Percentiles rank a stretch among this genome's conserved stretches.
Conservation (phyloP, 2,113 vertebrate genomes). For the Pollachius pollachius region DNA sequence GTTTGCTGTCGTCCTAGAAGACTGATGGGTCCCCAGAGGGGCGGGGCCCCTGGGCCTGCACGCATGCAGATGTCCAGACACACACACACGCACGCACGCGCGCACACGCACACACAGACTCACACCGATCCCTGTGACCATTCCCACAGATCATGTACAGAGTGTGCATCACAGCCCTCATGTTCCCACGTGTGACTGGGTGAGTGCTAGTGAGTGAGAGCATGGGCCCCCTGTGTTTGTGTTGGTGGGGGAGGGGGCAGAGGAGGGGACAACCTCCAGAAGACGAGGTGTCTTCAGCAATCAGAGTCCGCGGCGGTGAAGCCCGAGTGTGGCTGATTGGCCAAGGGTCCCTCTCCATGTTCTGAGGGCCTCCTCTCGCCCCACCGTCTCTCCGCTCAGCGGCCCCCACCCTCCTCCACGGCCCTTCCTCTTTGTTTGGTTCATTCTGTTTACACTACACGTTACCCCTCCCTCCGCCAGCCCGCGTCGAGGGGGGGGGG, state of each 20-base stretch:
- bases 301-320: slow-evolving; percentile 44
- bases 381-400: slow-evolving; percentile 38
- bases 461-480: not conserved
- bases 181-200: too few relatives aligned
- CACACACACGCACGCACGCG: not conserved
- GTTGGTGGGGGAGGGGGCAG: too few relatives aligned
- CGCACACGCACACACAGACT: too few relatives aligned
- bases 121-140: too few relatives aligned
- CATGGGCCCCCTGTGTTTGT: too few relatives aligned
- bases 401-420: slow-evolving; percentile 34
- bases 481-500: too few relatives aligned
- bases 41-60: not conserved
- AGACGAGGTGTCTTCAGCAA: slow-evolving; percentile 55
- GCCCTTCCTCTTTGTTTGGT: slow-evolving; percentile 6
- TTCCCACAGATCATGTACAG: too few relatives aligned
- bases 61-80: not conserved
- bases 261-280: slow-evolving; percentile 13
- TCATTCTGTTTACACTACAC: too few relatives aligned
- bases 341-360: slow-evolving; percentile 61
- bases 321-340: slow-evolving; percentile 61
- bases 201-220: too few relatives aligned
- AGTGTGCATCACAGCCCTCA: too few relatives aligned
- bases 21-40: too few relatives aligned
- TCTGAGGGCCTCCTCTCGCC: slow-evolving; percentile 43
- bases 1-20: too few relatives aligned